Base-by-base conservation (phyloP, 2,113 vertebrate genomes). In the Chaetura pelagica region DNA sequence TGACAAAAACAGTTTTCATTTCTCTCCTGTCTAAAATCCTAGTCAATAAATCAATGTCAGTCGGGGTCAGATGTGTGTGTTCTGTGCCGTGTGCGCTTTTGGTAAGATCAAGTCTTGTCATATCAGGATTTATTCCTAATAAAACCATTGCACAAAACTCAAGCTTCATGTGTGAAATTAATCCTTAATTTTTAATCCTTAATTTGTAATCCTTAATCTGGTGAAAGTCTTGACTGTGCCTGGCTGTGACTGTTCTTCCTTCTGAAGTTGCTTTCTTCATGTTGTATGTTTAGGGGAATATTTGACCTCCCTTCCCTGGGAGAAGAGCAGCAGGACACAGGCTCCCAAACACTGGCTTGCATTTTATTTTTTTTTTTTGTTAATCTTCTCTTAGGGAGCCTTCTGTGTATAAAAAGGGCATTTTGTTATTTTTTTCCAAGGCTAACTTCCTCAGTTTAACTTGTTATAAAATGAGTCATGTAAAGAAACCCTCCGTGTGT, bases 391-490 rank as follows among this genome's bases (percentile, higher is more conserved):
- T 80, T 61, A 73, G 58, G 52, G 85, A 95, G 24, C 94, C 87
- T 97, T 97, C 87, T 97, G 52, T 92, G 64, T 87, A 89, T 61
- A 90, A 97, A 97, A 96, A 88, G 87, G 67, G 77, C 63, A 55
- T 92, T 95, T 94, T 89, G 80, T 78, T 73, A 5, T 40, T 96
- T 96, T 95, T 97, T 96, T 86, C 91, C 94, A 93, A 96, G 93
- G 87, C 32, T 66, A 97, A 97, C 97, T 98, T 98, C 96, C 97
- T 98, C 96, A 97, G 93, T 98, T 98, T 98, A 98, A 97, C 94
- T 97, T 97, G 95, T 97, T 98, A 96, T 97, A 98, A 98, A 98
- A 97, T 97, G 98, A 98, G 96, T 98, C 98, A 97, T 97, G 98
- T 98, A 98, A 98, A 98, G 98, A 98, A 97, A 97, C 97, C 94